A percentile compares a stretch with the other conserved stretches of the same genome.
These are phyloP conservation scores for Caracal caracal DNA, from an alignment of 2,113 vertebrate genomes.

Conservation along the genomic window DNA sequence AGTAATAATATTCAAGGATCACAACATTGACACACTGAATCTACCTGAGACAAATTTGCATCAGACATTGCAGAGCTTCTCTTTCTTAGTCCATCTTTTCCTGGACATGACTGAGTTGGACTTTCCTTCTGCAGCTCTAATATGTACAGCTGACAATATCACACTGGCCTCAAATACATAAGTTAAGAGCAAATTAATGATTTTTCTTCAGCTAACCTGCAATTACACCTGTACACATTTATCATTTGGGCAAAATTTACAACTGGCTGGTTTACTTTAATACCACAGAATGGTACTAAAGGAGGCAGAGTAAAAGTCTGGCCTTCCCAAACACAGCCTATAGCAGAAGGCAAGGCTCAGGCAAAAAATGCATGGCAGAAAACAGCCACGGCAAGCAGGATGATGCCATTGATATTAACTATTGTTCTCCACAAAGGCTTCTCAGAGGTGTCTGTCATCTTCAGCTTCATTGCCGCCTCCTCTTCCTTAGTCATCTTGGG, in stretches of 20 bases:
- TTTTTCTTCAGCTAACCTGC: background rate
- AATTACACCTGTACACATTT: constrained; percentile 46
- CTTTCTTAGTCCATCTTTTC: background rate
- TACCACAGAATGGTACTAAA: constrained; percentile 45
- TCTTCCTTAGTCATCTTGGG: constrained; percentile 91
- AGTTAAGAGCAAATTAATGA: background rate
- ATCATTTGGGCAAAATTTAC: constrained; percentile 16
- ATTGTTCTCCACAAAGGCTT: constrained; percentile 92
- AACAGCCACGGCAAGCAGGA: constrained; percentile 92
- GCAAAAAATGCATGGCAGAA: constrained; percentile 95
- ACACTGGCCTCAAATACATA: constrained; percentile 1
- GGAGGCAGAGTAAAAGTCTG: background rate
- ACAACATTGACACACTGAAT: background rate
- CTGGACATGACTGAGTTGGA: background rate
- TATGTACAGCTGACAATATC: background rate
- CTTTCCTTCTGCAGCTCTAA: background rate
- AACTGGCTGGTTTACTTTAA: constrained; percentile 37
- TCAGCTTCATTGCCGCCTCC: constrained; percentile 87
- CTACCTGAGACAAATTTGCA: background rate
- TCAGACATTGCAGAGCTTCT: background rate
- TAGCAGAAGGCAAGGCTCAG: constrained; percentile 76
- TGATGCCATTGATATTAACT: constrained; percentile 91
- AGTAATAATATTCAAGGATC: background rate
- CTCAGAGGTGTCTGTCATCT: constrained; percentile 93
- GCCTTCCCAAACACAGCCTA: background rate